Evolutionary conservation across 2,797 vertebrate species (phyloP), one percentile per base, ranked within the genome.

Genomic region (Lates japonicus): DNA sequence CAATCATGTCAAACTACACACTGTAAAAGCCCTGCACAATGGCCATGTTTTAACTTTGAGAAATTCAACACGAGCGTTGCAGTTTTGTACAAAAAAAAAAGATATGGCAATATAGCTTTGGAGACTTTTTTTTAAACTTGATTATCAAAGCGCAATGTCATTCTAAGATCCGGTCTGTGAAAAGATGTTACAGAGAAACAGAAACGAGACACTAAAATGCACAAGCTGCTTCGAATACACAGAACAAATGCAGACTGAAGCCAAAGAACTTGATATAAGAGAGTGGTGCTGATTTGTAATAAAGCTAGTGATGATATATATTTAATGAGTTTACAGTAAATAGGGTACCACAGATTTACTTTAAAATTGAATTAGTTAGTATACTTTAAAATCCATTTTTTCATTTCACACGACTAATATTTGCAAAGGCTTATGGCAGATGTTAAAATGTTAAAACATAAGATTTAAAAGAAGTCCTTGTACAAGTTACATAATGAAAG

Each of bases 1-100:
- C 74, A 86, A 84, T 90, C 88, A 86, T 67, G 64, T 74, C 42
- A 8, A 86, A 73, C 78, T 75, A 57, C 64, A 58, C n/a, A 19
- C 31, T 66, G 22, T 70, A 81, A 83, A 74, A 87, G 57, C 29
- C 17, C 22, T 60, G 25, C 6, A 55, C 46, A 20, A n/a, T 62
- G 59, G 60, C 39, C 35, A 82, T 60, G 63, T 70, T 69, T 72
- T 12, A 60, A 81, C 57, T 69, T 19, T 51, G 12, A 52, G 55
- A 75, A 67, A 63, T 54, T 33, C 35, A 33, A 11, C 54, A 68
- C 6, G 13, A 58, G 51, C 44, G 8, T n/a, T 52, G 58, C 1
- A 55, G 46, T 37, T 74, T 48, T 39, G 6, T 35, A 49, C 58
- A 49, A 20, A 69, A 44, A 35, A 20, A 59, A 16, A 42, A 29